phyloP scores from a whole-genome alignment of 1,140 invertebrate genomes.

The Drosophila truncata region DNA sequence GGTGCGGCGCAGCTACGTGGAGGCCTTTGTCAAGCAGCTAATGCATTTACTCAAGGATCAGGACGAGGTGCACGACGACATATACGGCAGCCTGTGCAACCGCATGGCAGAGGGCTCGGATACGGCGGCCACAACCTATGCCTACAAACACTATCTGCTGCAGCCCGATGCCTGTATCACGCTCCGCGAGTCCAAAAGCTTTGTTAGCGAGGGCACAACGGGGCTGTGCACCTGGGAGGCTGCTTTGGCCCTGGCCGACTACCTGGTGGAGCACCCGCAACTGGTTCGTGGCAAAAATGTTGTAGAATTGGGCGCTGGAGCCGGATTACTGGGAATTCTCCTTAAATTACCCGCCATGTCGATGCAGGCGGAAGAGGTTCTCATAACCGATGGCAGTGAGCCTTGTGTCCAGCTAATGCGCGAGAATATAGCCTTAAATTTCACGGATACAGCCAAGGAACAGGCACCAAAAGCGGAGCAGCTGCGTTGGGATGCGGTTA shows the following conservation, averaged over 20 bases:
- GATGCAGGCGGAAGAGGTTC: slow-evolving; percentile 39
- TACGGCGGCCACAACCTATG: slow-evolving; percentile 14
- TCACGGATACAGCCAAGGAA: slow-evolving; percentile 3
- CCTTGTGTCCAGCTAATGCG: slow-evolving; percentile 73
- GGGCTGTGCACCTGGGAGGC: slow-evolving; percentile 84
- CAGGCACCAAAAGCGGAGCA: slow-evolving; percentile 36
- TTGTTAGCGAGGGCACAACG: slow-evolving; percentile 79
- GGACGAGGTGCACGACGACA: slow-evolving; percentile 72
- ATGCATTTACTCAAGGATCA: slow-evolving; percentile 60
- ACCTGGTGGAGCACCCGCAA: slow-evolving; percentile 56
- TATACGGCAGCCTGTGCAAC: slow-evolving; percentile 67
- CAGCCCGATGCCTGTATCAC: slow-evolving; percentile 43
- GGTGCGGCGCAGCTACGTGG: slow-evolving; percentile 68
- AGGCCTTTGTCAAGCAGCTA: slow-evolving; percentile 76
- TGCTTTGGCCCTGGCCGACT: slow-evolving; percentile 73
- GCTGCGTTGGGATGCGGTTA: slow-evolving; percentile 58
- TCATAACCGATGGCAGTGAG: slow-evolving; percentile 76
- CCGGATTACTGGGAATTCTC: slow-evolving; percentile 75
- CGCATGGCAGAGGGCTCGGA: slow-evolving; percentile 21
- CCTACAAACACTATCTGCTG: slow-evolving; percentile 78
- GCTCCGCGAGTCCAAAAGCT: slow-evolving; percentile 74
- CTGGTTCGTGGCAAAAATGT: slow-evolving; percentile 56
- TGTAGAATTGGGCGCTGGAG: slow-evolving; percentile 75
- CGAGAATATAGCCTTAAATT: slow-evolving; percentile 71
- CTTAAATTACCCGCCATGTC: slow-evolving; percentile 47